Base-by-base conservation (phyloP, 2,113 vertebrate species). In the Sinocyclocheilus rhinocerous region DNA sequence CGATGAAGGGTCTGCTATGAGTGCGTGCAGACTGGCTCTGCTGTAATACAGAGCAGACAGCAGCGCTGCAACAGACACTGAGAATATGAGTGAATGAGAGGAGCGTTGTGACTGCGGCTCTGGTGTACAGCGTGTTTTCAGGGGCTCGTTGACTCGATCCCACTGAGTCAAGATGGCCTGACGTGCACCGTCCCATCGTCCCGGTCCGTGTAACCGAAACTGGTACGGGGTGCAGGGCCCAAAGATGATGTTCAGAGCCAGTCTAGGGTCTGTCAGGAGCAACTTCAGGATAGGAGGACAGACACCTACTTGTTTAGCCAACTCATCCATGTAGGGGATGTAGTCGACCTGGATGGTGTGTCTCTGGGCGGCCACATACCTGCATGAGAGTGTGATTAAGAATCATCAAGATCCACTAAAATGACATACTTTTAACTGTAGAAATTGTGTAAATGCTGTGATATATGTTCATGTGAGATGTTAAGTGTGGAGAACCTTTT, bases 201-300 rank as follows among this genome's bases (percentile, higher is more conserved):
- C 96, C 0, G 95, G 96, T 3, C 97, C 98, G 50, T 67, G 48
- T 52, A 99, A 93, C 3, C 96, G 95, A 90, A 95, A 99, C 91
- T 98, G 97, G 92, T 96, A 98, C 0, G 97, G 92, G 0, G 95
- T 95, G 86, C 93, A 92, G 16, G 97, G 97, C 1, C 96, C 97
- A 0, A 97, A 93, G 75, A 96, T 75, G 78, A 98, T 0, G 0
- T 91, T 93, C 70, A 95, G 90, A 0, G 93, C 96, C 83, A 98
- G 81, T 18, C 55, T 90, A 61, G 97, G 96, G 36, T 99, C 97
- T 0, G 88, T 95, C 84, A 98, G 87, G 87, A 98, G 86, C 72
- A 98, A 86, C 81, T 63, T 63, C 0, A 61, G 4, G 55, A 97
- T 0, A 0, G 42, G 96, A 90, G 97, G 97, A 81, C 87, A 92